Evolutionary conservation across 1,140 invertebrate genomes (phyloP), one percentile per base, ranked within the genome.

Genomic region (Eriocheir sinensis): DNA sequence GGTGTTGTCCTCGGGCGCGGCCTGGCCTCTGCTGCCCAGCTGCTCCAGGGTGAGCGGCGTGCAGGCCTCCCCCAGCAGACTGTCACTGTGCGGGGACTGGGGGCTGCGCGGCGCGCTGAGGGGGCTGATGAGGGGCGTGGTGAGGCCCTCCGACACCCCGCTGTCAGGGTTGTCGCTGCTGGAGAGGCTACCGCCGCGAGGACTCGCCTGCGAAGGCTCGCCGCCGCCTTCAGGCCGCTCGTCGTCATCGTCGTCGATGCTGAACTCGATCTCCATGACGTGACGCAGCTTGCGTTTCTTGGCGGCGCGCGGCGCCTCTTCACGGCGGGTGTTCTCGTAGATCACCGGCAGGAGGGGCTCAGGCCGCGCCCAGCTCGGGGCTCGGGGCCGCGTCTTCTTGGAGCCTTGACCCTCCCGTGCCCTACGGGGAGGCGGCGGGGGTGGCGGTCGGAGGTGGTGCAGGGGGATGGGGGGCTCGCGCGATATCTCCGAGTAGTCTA

Each of bases 161-260:
- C 95, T 95, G 34, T 95, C 95, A 44, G 92, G 95, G 79, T 93
- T 95, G 89, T 95, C 95, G 89, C 95, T 95, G 80, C 95, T 93
- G 38, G 92, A 93, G 32, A 72, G 81, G 79, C 85, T 93, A 91
- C 72, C 85, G 12, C 92, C 79, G 0, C 95, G 60, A 32, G 95
- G 92, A 88, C 92, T 95, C 21, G 79, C 60, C n/a, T 80, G 89
- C 0, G 79, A 40, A 4, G 34, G 32, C 27, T 30, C 40, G 72
- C 81, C 44, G 6, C 34, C 40, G 6, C 81, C 83, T 44, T 90
- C 91, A 83, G 88, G 93, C 0, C 41, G 86, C 60, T 85, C 91
- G 32, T 83, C n/a, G 32, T 88, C 89, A 12, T 94, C 93, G 41
- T 94, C 94, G 48, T 94, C 94, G 32, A 94, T 91, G 53, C 89